Base-by-base conservation (phyloP, 2,797 vertebrate genomes). In the Notoglanidium macrostoma region DNA sequence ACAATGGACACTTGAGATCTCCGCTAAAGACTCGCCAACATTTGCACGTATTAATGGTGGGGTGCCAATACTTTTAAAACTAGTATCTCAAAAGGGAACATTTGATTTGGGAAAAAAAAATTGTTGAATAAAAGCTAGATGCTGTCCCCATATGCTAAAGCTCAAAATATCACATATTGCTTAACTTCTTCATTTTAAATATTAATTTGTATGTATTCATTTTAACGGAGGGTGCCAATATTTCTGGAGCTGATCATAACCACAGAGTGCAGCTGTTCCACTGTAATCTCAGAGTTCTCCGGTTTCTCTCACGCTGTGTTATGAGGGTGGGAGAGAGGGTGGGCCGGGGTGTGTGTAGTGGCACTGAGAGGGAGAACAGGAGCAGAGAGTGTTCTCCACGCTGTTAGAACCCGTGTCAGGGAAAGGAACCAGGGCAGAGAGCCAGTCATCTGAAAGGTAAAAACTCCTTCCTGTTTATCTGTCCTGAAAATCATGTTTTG, bases 271-370 rank as follows among this genome's bases (percentile, higher is more conserved):
- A 88, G 87, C 87, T 88, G 87, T 83, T 83, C 32, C 7, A 1
- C 65, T 70, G n/a, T 67, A 83, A 78, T 68, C 84, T 85, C 29
- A 63, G 51, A 65, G 83, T 72, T 89, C 87, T 88, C 89, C 65
- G 44, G 44, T 90, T 86, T 88, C 84, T 86, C 55, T 88, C 78
- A 46, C 74, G 59, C 72, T 82, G 80, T 85, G 83, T 63, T 63
- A 61, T 5, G 89, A 88, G 40, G 21, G 63, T 78, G 79, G 65
- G 86, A 86, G 40, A 51, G 68, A 32, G 32, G 84, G 51, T 59
- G 68, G 72, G 61, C 23, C 2, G n/a, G 44, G 44, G 85, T 8
- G 35, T 74, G 77, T 80, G 35, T 85, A 26, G 83, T 29, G 49
- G 49, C 61, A 49, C 59, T n/a, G 35, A 63, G 40, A 70, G 46